A percentile compares a stretch with the other conserved stretches of the same genome.
These are phyloP conservation scores for Ceryle rudis DNA, from an alignment of 2,797 vertebrate species.

Conservation along the genomic window DNA sequence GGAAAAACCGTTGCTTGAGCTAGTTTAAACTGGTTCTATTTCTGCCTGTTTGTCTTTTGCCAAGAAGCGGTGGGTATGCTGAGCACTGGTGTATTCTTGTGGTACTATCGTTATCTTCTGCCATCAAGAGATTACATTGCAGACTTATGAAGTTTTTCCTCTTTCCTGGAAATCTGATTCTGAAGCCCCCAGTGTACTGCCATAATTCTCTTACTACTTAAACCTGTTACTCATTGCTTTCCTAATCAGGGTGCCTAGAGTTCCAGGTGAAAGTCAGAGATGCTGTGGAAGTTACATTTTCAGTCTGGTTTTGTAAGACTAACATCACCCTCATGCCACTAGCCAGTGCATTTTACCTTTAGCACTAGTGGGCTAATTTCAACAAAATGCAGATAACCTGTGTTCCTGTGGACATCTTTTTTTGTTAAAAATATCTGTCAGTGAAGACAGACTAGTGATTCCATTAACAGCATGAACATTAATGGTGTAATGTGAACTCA, in stretches of 20 bases:
- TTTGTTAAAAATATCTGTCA: neutral
- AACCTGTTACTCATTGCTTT: neutral
- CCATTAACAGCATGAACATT: neutral
- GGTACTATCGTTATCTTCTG: neutral
- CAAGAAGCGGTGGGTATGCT: neutral
- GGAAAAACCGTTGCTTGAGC: neutral
- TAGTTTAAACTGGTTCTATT: neutral
- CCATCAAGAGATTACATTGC: neutral
- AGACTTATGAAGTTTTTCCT: neutral
- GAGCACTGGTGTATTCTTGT: neutral
- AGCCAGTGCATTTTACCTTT: neutral
- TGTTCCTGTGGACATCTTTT: too few species aligned
- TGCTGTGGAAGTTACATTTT: neutral
- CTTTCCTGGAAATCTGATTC: neutral
- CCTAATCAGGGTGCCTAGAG: neutral
- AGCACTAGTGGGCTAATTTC: neutral
- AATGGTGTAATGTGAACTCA: neutral
- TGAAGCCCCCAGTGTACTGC: neutral
- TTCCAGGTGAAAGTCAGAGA: neutral
- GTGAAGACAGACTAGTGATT: neutral
- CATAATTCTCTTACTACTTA: neutral
- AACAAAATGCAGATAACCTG: neutral
- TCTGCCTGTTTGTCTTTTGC: neutral
- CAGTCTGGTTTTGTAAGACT: neutral
- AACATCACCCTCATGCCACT: accelerated